These are phyloP conservation scores for Aromia moschata DNA, from an alignment of 2,888 invertebrate genomes.

Conservation along the genomic window DNA sequence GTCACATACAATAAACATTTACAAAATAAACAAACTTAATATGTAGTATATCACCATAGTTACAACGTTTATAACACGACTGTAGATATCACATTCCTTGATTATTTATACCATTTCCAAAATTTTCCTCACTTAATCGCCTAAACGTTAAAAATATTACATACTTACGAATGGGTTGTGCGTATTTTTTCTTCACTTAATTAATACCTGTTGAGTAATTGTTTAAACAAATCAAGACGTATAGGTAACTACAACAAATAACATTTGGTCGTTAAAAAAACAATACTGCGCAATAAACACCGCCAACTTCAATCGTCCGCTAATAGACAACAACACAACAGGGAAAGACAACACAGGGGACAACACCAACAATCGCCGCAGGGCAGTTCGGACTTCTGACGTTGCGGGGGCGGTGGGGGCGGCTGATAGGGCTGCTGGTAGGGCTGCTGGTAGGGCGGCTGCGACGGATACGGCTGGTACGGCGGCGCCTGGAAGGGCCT, in stretches of 20 bases:
- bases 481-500: conserved; percentile 1
- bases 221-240: too few species aligned
- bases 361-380: conserved; percentile 34
- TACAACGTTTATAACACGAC: neutral
- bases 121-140: neutral
- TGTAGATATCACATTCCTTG: neutral
- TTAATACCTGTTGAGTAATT: too few species aligned
- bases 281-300: neutral
- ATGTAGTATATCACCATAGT: too few species aligned
- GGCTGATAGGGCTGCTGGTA: conserved; percentile 20
- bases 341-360: conserved; percentile 35
- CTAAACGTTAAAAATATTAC: neutral
- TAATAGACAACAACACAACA: conserved; percentile 38
- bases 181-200: neutral
- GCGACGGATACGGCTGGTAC: conserved; percentile 7
- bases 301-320: conserved; percentile 9
- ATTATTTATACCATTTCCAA: neutral
- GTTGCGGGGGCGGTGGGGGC: conserved; percentile 5
- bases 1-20: neutral
- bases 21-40: neutral
- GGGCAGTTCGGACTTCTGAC: neutral
- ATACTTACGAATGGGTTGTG: neutral
- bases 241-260: too few species aligned
- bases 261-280: too few species aligned
- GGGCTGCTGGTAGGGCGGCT: conserved; percentile 3